These are phyloP conservation scores for Euura saliciscinereae DNA, from an alignment of 1,140 invertebrate species.

Conservation along the genomic window DNA sequence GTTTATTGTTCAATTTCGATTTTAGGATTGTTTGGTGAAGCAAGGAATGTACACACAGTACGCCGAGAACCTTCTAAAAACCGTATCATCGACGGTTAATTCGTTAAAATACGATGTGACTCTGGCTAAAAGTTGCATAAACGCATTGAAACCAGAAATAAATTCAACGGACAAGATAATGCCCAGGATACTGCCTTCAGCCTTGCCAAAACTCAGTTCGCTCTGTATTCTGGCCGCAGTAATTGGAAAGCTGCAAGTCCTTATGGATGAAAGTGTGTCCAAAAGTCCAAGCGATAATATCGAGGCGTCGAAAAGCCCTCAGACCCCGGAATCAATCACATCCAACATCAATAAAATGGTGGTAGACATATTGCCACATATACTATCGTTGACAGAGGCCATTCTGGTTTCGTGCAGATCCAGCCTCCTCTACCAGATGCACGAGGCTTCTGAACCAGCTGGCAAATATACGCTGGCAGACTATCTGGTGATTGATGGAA, in stretches of 20 bases:
- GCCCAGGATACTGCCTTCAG: conserved; percentile 45
- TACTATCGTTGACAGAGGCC: conserved; percentile 66
- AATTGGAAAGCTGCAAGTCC: conserved; percentile 72
- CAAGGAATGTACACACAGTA: conserved; percentile 87
- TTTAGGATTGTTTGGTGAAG: conserved; percentile 84
- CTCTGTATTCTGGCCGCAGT: conserved; percentile 71
- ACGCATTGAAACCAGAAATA: conserved; percentile 65
- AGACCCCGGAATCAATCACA: conserved; percentile 38
- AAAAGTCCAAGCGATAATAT: conserved; percentile 45
- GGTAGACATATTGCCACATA: conserved; percentile 67
- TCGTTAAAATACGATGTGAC: conserved; percentile 73
- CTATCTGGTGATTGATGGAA: conserved; percentile 61
- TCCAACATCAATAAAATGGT: conserved; percentile 52
- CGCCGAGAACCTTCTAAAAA: conserved; percentile 77
- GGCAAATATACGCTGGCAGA: conserved; percentile 60
- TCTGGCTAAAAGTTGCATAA: conserved; percentile 73
- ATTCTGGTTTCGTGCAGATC: conserved; percentile 61
- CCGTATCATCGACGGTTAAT: conserved; percentile 70
- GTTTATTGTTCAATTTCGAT: conserved; percentile 57
- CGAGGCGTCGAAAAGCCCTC: conserved; percentile 42
- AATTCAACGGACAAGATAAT: conserved; percentile 52
- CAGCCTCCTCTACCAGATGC: conserved; percentile 62
- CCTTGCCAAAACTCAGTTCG: conserved; percentile 70
- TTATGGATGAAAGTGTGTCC: conserved; percentile 62
- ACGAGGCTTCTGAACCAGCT: conserved; percentile 57